phyloP scores from a whole-genome alignment of 2,113 vertebrate species.

The Phrynosoma platyrhinos region DNA sequence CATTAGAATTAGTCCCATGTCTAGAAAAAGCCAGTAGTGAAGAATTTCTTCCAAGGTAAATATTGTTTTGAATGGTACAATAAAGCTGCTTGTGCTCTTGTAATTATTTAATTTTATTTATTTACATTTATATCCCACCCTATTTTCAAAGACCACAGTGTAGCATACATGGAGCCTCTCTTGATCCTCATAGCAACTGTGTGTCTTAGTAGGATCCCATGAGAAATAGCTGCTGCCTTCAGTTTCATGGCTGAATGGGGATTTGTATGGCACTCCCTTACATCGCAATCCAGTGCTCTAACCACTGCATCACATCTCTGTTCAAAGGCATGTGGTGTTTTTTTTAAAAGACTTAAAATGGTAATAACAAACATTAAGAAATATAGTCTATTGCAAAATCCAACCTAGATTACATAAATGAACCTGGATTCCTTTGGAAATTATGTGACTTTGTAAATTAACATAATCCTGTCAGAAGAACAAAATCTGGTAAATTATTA shows the following conservation, averaged over 20 bases:
- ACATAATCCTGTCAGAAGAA: too few relatives aligned
- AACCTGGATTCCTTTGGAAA: too few relatives aligned
- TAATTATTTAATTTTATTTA: background rate
- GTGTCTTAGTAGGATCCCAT: background rate
- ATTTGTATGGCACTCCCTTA: background rate
- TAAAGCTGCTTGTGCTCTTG: background rate
- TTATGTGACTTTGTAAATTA: too few relatives aligned
- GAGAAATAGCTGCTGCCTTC: background rate
- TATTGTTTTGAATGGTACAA: background rate
- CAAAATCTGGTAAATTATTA: too few relatives aligned
- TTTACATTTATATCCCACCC: background rate
- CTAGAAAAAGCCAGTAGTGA: conserved; percentile 83
- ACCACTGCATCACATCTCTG: background rate
- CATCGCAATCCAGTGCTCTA: background rate
- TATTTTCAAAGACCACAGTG: background rate
- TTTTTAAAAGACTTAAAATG: background rate
- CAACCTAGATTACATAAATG: too few relatives aligned
- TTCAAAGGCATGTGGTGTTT: background rate
- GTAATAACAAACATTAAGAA: too few relatives aligned
- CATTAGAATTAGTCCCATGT: conserved; percentile 84
- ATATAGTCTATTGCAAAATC: too few relatives aligned
- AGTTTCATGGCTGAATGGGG: background rate
- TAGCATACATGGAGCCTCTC: background rate
- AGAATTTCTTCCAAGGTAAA: conserved; percentile 91
- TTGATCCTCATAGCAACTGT: background rate